phyloP scores from a whole-genome alignment of 2,888 invertebrate genomes.

The Homarus gammarus region DNA sequence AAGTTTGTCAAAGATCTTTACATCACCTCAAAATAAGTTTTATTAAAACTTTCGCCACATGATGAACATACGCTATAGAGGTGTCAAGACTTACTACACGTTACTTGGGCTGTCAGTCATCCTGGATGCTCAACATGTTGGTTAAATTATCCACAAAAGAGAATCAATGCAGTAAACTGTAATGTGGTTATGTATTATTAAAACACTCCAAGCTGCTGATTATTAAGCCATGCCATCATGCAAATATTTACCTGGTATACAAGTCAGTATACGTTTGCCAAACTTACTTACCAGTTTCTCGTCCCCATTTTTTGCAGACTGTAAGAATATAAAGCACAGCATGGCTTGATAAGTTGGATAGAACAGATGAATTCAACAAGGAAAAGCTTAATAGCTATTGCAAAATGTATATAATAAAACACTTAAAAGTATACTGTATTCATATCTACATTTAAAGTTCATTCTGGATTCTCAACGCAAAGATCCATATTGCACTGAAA shows the following conservation, averaged over 20 bases:
- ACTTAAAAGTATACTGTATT: not conserved
- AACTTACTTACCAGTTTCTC: conserved; percentile 57
- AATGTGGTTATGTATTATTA: not conserved
- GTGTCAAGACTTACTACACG: too few relatives aligned
- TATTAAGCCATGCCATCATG: conserved; percentile 7
- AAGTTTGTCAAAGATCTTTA: too few relatives aligned
- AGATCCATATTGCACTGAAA: not conserved
- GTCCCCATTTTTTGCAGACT: conserved; percentile 59
- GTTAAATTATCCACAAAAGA: too few relatives aligned
- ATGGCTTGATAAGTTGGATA: conserved; percentile 28
- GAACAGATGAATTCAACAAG: conserved; percentile 12
- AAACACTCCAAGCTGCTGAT: conserved; percentile 1
- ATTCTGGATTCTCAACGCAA: conserved; percentile 1
- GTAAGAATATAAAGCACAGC: conserved; percentile 37
- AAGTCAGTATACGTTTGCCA: not conserved
- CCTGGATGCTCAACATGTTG: too few relatives aligned
- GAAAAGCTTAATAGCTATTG: conserved; percentile 30
- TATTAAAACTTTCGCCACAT: too few relatives aligned
- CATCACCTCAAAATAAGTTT: too few relatives aligned
- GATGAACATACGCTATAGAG: too few relatives aligned
- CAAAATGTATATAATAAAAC: not conserved
- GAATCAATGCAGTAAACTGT: not conserved
- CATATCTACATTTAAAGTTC: conserved; percentile 25
- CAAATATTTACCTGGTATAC: not conserved
- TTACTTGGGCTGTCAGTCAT: too few relatives aligned